Evolutionary conservation across 1,140 invertebrate species (phyloP), one percentile per base, ranked within the genome.

Genomic region (Lucilia sericata): DNA sequence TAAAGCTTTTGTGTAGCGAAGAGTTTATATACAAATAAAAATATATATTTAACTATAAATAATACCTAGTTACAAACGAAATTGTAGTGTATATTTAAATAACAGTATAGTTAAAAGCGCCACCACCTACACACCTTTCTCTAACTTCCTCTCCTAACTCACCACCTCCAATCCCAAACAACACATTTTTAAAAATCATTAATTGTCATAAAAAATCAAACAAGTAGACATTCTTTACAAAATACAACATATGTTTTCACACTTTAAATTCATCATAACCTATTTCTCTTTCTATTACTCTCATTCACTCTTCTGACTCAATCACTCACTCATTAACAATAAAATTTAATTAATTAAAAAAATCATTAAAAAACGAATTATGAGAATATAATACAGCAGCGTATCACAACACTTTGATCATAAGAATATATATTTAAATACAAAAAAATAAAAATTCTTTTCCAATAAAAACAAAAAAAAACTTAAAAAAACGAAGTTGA

Each of bases 391-490:
- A 80, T 80, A 80, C 76, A 80, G 19, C 76, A 80, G 76, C 76
- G 76, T 80, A 80, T 80, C 76, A 42, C 42, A 3, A 42, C 42
- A 80, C 76, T 80, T 80, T 80, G 76, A 49, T 80, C 76, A 80
- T 80, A 80, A 80, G 76, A 80, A 80, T 80, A 80, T 80, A 80
- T 80, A 49, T 80, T 49, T 49, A 80, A 49, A 80, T 49, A 51
- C n/a, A 78, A 78, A 78, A 12, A 47, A 78, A 78, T n/a, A 76
- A 80, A 80, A 85, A 47, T 84, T 85, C 82, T 83, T 36, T 85
- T 85, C 75, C 84, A 85, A 76, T 83, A 78, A 51, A 84, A 30
- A 1, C 25, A 30, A 30, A 30, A 30, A 30, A 76, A 49, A 84
- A 84, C 34, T 30, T 60, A 13, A 75, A 55, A 84, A 78, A 30